These are phyloP conservation scores for Rhaphigaster nebulosa DNA, from an alignment of 2,888 invertebrate species.

Conservation along the genomic window DNA sequence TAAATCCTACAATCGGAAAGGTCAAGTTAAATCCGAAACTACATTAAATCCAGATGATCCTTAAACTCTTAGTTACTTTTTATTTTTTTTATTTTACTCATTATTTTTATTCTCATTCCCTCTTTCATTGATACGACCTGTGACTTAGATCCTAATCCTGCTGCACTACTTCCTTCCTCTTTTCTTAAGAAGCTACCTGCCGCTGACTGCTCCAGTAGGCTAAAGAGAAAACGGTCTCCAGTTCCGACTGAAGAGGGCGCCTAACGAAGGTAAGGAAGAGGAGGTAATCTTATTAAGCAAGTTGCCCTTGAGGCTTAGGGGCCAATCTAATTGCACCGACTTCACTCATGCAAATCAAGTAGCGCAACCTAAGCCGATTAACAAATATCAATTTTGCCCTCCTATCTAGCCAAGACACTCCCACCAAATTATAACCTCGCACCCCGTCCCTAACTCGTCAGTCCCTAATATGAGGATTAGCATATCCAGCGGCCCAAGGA, in stretches of 20 bases:
- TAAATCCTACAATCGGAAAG: too few species aligned
- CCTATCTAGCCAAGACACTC: slow-evolving; percentile 4
- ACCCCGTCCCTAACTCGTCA: background rate
- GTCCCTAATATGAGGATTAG: background rate
- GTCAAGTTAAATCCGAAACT: too few species aligned
- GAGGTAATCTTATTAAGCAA: slow-evolving; percentile 22
- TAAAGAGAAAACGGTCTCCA: background rate
- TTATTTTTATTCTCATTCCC: too few species aligned
- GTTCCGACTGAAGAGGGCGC: background rate
- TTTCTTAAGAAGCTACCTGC: background rate
- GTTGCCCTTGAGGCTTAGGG: slow-evolving; percentile 46
- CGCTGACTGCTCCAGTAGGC: background rate
- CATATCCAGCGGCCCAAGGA: background rate
- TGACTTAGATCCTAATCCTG: background rate
- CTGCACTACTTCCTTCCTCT: background rate
- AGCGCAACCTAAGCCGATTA: slow-evolving; percentile 52
- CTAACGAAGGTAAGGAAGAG: slow-evolving; percentile 37
- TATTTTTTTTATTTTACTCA: background rate
- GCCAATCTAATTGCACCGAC: slow-evolving; percentile 24
- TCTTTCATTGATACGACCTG: too few species aligned
- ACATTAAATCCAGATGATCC: too few species aligned
- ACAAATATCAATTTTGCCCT: slow-evolving; percentile 29
- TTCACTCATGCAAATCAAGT: slow-evolving; percentile 54
- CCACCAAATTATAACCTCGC: background rate
- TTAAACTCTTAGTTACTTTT: too few species aligned